phyloP scores from a whole-genome alignment of 2,113 vertebrate species.

The Chrysemys picta region DNA sequence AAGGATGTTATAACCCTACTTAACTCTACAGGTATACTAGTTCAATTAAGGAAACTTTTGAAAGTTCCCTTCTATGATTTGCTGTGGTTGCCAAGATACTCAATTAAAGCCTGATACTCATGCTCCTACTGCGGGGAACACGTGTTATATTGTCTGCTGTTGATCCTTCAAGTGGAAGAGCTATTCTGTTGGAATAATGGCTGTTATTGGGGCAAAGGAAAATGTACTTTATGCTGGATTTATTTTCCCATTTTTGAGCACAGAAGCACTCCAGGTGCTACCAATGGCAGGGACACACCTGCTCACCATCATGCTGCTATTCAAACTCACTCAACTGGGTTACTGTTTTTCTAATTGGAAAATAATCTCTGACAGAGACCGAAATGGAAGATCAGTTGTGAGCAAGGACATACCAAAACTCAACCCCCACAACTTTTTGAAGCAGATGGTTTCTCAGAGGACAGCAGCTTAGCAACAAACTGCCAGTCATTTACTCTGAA shows the following conservation, averaged over 20 bases:
- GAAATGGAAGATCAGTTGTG: rapidly evolving
- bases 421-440: rapidly evolving
- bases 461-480: neutral
- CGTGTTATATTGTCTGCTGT: rapidly evolving
- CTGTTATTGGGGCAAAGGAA: neutral
- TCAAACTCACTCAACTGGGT: rapidly evolving
- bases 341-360: neutral
- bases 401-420: rapidly evolving
- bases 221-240: neutral
- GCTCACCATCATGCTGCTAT: neutral
- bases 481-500: neutral
- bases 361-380: rapidly evolving
- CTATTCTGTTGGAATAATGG: neutral
- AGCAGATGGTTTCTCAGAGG: neutral
- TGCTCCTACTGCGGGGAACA: neutral
- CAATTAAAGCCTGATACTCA: rapidly evolving
- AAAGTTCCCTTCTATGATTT: neutral
- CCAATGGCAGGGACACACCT: neutral
- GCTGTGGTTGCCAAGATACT: neutral
- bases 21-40: too few relatives aligned
- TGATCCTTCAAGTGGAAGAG: rapidly evolving
- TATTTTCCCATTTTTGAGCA: neutral
- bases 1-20: rapidly evolving
- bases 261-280: neutral
- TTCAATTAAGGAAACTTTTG: neutral